Evolutionary conservation across 2,888 invertebrate species (phyloP).

Genomic region (Conistra vaccinii): DNA sequence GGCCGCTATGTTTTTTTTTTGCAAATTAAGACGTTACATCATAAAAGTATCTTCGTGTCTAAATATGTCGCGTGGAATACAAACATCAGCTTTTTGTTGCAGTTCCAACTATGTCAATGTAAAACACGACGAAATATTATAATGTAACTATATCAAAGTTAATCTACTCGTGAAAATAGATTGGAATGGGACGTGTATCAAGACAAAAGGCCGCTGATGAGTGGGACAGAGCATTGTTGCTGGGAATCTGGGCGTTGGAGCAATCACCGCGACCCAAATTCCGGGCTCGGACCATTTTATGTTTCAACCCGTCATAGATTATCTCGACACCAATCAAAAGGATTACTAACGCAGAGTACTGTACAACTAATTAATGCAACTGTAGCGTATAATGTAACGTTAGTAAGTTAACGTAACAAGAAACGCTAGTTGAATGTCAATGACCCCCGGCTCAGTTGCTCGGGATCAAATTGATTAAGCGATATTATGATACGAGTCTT

Average conservation of each 20-base stretch:
- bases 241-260: slow-evolving; percentile 79
- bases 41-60: neutral
- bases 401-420: slow-evolving; percentile 62
- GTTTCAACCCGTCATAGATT: slow-evolving; percentile 69
- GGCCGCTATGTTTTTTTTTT: slow-evolving; percentile 13
- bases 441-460: slow-evolving; percentile 80
- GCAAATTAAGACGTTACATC: slow-evolving; percentile 27
- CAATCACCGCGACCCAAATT: slow-evolving; percentile 85
- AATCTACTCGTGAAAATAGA: slow-evolving; percentile 62
- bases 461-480: slow-evolving; percentile 86
- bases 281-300: slow-evolving; percentile 72
- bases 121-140: slow-evolving; percentile 17
- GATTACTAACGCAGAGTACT: slow-evolving; percentile 51
- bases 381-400: slow-evolving; percentile 54
- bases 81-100: slow-evolving; percentile 20
- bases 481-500: slow-evolving; percentile 82
- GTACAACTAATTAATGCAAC: slow-evolving; percentile 65
- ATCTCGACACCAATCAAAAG: slow-evolving; percentile 64
- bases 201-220: slow-evolving; percentile 80
- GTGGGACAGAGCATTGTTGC: slow-evolving; percentile 77
- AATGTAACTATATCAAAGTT: slow-evolving; percentile 56
- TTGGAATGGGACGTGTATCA: slow-evolving; percentile 67
- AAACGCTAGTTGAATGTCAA: slow-evolving; percentile 71
- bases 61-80: slow-evolving; percentile 1
- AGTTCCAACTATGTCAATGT: slow-evolving; percentile 29